Conservation (phyloP, 2,888 invertebrate genomes). For the Andrena chrysosceles region DNA sequence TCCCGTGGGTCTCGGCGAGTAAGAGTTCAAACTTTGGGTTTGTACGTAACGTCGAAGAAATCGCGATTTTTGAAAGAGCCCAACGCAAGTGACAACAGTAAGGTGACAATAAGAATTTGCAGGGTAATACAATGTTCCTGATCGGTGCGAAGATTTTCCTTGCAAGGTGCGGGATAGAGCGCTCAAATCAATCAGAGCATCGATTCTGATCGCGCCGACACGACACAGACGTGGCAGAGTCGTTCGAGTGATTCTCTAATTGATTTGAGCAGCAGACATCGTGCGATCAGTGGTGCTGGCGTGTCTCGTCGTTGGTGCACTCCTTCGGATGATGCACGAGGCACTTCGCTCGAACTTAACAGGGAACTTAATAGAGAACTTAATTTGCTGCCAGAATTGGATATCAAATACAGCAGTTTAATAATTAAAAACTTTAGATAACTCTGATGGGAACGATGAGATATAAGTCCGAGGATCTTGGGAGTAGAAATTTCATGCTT, state of each 20-base stretch:
- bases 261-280: background rate
- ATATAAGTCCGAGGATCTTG: too few relatives aligned
- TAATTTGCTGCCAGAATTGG: too few relatives aligned
- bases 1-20: too few relatives aligned
- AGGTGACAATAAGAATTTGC: background rate
- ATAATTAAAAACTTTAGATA: too few relatives aligned
- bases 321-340: conserved; percentile 4
- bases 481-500: too few relatives aligned
- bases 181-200: background rate
- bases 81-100: too few relatives aligned
- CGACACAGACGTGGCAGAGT: background rate
- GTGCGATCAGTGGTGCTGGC: conserved; percentile 8
- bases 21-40: too few relatives aligned
- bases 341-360: conserved; percentile 37
- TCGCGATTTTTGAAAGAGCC: too few relatives aligned
- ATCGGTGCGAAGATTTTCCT: background rate
- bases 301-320: conserved; percentile 38
- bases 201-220: background rate
- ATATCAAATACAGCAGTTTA: too few relatives aligned
- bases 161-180: conserved; percentile 6
- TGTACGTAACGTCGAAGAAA: too few relatives aligned
- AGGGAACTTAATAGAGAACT: background rate
- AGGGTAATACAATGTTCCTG: background rate
- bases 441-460: too few relatives aligned
- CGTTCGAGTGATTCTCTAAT: background rate